Conservation (phyloP, 2,888 invertebrate species). For the Gryllus longicercus region DNA sequence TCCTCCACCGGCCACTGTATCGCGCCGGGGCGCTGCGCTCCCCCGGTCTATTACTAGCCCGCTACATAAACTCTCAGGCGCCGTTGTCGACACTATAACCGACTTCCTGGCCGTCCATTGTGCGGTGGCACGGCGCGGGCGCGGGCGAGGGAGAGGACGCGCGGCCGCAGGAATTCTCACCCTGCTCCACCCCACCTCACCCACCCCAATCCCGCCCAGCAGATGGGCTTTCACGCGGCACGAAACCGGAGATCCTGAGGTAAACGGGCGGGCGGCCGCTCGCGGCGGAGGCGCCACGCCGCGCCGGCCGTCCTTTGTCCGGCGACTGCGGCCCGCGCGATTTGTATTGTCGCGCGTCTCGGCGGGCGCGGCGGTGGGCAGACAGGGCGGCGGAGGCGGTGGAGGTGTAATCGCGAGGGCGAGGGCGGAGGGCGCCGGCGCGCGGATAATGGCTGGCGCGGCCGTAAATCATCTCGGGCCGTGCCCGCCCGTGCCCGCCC, state of each 20-base stretch:
- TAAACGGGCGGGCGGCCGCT: no score
- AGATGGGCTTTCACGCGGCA: no score
- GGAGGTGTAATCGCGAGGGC: conserved; percentile 11
- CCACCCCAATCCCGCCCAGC: no score
- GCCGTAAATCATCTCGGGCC: conserved; percentile 10
- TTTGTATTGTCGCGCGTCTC: no score
- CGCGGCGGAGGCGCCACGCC: no score
- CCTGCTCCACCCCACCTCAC: neutral
- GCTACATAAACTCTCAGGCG: neutral
- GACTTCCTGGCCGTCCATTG: neutral
- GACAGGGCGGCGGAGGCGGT: neutral
- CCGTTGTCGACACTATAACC: neutral
- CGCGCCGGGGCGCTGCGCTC: neutral
- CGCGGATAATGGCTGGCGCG: conserved; percentile 10
- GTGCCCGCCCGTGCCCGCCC: neutral
- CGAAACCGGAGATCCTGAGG: no score
- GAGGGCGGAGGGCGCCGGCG: neutral
- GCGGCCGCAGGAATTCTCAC: neutral
- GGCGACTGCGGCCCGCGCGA: no score
- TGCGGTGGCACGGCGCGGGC: neutral
- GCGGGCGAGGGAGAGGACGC: no score
- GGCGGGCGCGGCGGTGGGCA: neutral
- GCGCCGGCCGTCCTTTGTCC: no score
- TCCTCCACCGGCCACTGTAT: no score
- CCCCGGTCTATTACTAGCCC: neutral